Base-by-base conservation (phyloP, 2,888 invertebrate species). In the Lasioglossum vierecki region DNA sequence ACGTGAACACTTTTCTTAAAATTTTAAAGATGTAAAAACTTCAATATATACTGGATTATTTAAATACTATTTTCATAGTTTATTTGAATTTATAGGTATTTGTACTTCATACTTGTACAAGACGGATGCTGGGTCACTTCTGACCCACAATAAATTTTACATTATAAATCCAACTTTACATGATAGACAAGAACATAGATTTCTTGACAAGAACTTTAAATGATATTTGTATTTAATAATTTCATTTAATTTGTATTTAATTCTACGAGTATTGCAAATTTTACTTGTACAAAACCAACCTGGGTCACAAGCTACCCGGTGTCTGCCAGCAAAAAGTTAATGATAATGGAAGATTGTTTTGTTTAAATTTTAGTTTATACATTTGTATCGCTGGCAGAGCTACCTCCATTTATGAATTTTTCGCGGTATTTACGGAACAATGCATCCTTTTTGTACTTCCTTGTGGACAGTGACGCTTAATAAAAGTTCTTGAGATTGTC, bases 401-500 rank as follows among this genome's bases (percentile, higher is more conserved):
- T 35, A 30, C 66, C 18, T 35, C 11, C 30, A 2, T 49, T 35
- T 35, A 35, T 22, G 22, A 49, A 49, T 49, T 49, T 73, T 35
- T 35, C 22, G 22, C 13, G 13, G 30, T 13, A 46, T 49, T 73
- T 73, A 49, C 30, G 22, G 18, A 73, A 73, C 30, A 73, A 73
- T 30, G 18, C 30, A 22, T 49, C 30, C 26, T 22, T 49, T 73
- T 49, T 30, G 49, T 18, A n/a, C 60, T 72, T 57, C 85, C 85
- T 80, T 79, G 71, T 49, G 26, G 66, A 74, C 57, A 18, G 75
- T 82, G 79, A 57, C 80, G 74, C 68, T 66, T 79, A 72, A 76
- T 79, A 77, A 82, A 88, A 89, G 84, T 89, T 82, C 80, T 85
- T 82, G 89, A 80, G 89, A 81, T 80, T 82, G 66, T 75, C 49